These are phyloP conservation scores for Holotrichia oblita DNA, from an alignment of 1,140 invertebrate species.

Conservation along the genomic window DNA sequence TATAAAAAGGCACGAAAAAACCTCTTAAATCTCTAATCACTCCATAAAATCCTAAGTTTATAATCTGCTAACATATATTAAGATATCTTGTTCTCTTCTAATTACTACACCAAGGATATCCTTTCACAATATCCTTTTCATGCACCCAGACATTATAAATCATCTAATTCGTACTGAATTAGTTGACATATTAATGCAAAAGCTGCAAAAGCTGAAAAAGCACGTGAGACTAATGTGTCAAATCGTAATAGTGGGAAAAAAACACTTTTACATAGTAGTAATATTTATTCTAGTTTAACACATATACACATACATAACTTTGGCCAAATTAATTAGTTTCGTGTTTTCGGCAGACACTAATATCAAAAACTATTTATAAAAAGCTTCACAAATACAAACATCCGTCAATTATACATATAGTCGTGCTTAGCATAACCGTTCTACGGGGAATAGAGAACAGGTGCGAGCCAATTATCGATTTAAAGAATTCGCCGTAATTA, in stretches of 20 bases:
- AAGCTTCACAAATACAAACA: background rate
- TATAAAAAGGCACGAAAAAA: no score
- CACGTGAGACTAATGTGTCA: background rate
- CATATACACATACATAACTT: background rate
- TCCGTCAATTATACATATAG: conserved; percentile 2
- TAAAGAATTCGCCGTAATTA: conserved; percentile 4
- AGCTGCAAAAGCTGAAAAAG: background rate
- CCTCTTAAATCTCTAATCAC: no score
- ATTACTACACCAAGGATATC: background rate
- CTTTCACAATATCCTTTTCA: background rate
- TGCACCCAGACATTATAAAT: background rate
- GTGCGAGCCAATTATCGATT: conserved; percentile 9
- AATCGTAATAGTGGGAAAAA: background rate
- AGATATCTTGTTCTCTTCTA: no score
- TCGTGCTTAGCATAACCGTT: background rate
- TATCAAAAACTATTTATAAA: conserved; percentile 2
- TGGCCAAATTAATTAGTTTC: conserved; percentile 8
- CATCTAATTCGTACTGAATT: background rate
- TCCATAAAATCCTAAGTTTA: no score
- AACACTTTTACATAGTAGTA: background rate
- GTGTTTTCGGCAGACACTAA: conserved; percentile 3
- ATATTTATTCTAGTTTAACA: background rate
- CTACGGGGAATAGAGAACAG: background rate
- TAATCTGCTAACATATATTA: no score
- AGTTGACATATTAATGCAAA: background rate